A percentile compares a stretch with the other conserved stretches of the same genome.
phyloP scores from a whole-genome alignment of 2,113 vertebrate species.

The Sylvia atricapilla region DNA sequence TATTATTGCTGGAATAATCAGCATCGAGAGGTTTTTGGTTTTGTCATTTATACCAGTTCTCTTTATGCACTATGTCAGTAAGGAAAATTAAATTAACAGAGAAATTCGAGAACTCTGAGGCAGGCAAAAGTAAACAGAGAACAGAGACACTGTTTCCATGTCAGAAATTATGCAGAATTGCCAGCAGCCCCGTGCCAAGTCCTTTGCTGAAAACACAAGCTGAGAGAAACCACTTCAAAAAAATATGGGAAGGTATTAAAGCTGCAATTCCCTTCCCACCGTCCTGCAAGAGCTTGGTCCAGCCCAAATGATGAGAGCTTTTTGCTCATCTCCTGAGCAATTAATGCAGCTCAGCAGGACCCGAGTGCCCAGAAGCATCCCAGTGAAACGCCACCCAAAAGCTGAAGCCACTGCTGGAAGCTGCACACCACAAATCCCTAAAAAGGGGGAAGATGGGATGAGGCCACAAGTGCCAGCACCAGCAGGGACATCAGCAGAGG shows the following conservation, averaged over 20 bases:
- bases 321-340: constrained; percentile 61
- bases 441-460: neutral
- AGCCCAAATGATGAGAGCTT: constrained; percentile 44
- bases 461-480: neutral
- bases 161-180: neutral
- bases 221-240: neutral
- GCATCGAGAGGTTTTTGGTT: neutral
- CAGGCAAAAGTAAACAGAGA: neutral
- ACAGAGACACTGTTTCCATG: neutral
- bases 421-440: neutral
- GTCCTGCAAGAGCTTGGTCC: constrained; percentile 27
- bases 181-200: neutral
- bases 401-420: neutral
- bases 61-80: neutral
- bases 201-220: neutral
- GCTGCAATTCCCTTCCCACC: neutral
- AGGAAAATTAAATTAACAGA: neutral
- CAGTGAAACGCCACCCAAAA: neutral
- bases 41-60: neutral
- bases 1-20: neutral
- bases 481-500: neutral
- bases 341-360: constrained; percentile 51
- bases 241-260: neutral
- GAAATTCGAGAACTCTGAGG: neutral
- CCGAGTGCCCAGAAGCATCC: constrained; percentile 13